Evolutionary conservation across 2,113 vertebrate genomes (phyloP), one percentile per base, ranked within the genome.

Genomic region (Tachuris rubrigastra): DNA sequence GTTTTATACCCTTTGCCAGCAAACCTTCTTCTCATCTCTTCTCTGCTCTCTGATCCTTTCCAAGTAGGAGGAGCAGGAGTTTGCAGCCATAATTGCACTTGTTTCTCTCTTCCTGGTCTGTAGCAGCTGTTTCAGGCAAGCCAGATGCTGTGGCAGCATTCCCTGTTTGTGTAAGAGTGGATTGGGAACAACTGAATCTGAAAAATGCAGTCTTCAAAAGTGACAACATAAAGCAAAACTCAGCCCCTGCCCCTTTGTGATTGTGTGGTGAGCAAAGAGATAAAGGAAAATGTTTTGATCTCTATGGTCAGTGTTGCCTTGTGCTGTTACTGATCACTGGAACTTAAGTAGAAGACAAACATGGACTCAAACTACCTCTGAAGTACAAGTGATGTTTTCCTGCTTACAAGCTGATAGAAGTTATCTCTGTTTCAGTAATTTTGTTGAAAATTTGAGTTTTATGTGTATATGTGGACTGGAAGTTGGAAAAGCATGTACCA

Each of bases 51-150:
- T 58, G 21, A 30, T 37, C n/a, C 30, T 33, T 71, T 27, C 8
- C 14, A 8, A 24, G 59, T 2, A 55, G 65, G 25, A 78, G 39
- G 17, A 47, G 21, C 8, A 28, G 44, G n/a, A 25, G 18, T 22
- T n/a, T 89, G 66, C 52, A 71, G 52, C 35, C 4, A 2, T 37
- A 30, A 31, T 14, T 53, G 53, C 22, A 5, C 1, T 0, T 39
- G 24, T 13, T 25, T 77, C 23, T 41, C 35, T 10, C 20, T 44
- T 65, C 12, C 50, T 63, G 31, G 2, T 11, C 31, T 25, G 22
- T 11, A 41, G 60, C 25, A 66, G 33, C 39, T 12, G 7, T 63
- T 85, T 56, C 9, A 17, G 59, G 37, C 72, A 87, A 56, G 47
- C 6, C 25, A 58, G 63, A 24, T 72, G 82, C 74, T 62, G 37